Evolutionary conservation across 1,140 invertebrate species (phyloP).

Genomic region (Drosophila nasuta): DNA sequence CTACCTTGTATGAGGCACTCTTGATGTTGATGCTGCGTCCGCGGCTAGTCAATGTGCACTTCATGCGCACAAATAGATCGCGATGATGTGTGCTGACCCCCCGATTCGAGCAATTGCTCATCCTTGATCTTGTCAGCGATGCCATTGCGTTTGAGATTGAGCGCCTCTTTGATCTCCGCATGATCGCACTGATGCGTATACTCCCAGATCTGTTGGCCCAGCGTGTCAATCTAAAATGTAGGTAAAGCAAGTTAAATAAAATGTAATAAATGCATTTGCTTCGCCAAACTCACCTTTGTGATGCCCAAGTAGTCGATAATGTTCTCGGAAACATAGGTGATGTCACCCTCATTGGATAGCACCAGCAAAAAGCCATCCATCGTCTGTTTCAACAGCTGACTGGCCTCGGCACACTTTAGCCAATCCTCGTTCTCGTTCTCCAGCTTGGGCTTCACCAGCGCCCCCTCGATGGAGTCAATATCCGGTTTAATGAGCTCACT

Average conservation of each 20-base stretch:
- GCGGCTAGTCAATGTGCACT: slow-evolving; percentile 95
- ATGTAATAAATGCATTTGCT: not conserved
- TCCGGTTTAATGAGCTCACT: slow-evolving; percentile 47
- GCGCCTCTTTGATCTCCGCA: slow-evolving; percentile 93
- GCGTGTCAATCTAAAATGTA: slow-evolving; percentile 92
- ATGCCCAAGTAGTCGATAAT: slow-evolving; percentile 95
- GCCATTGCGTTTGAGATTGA: slow-evolving; percentile 85
- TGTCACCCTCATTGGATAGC: slow-evolving; percentile 94
- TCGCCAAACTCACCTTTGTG: slow-evolving; percentile 89
- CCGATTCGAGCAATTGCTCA: slow-evolving; percentile 78
- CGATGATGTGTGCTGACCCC: slow-evolving; percentile 84
- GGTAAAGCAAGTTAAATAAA: slow-evolving; percentile 35
- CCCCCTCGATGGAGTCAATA: slow-evolving; percentile 23
- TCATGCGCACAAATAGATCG: slow-evolving; percentile 93
- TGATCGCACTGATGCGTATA: slow-evolving; percentile 98
- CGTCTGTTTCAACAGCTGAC: slow-evolving; percentile 86
- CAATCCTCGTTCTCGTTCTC: slow-evolving; percentile 63
- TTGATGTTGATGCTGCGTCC: slow-evolving; percentile 96
- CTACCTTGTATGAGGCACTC: slow-evolving; percentile 95
- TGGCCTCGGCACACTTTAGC: slow-evolving; percentile 62
- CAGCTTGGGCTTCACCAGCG: slow-evolving; percentile 64
- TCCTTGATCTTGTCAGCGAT: slow-evolving; percentile 85
- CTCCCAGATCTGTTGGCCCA: slow-evolving; percentile 97
- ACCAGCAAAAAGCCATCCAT: slow-evolving; percentile 95
- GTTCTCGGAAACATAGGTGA: slow-evolving; percentile 96